Evolutionary conservation across 1,140 invertebrate species (phyloP), one percentile per base, ranked within the genome.

Genomic region (Theocolax elegans): DNA sequence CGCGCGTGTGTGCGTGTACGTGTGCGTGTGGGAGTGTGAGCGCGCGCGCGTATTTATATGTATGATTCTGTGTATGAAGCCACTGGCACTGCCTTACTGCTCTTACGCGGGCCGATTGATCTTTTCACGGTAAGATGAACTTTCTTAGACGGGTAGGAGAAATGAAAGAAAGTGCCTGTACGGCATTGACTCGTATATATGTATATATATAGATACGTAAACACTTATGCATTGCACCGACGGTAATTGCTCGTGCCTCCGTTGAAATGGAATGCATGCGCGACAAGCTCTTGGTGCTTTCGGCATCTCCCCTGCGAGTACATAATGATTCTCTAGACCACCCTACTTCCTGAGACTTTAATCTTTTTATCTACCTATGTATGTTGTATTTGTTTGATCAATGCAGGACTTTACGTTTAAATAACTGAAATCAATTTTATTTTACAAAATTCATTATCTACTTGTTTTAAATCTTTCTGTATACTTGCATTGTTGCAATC

Each of bases 51-150:
- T 35, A 35, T 35, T 6, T 35, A 35, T 35, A 35, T 35, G 10
- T 35, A 35, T 35, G 10, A 6, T 6, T 35, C 4, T 35, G 10
- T 35, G 10, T 35, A 19, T 19, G 44, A 4, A 15, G n/a, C n/a
- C n/a, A n/a, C n/a, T n/a, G n/a, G 15, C n/a, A 46, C 3, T 46
- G 44, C 44, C 44, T n/a, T n/a, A n/a, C n/a, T 15, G 44, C 4
- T 4, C 44, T 46, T 46, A 15, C 23, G 19, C 68, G 62, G 53
- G 3, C 29, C 44, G 51, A 71, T 65, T 71, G 68, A 71, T 71
- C 69, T 60, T n/a, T 42, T 64, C 29, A 19, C 51, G 44, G 40
- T 21, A 19, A 3, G 35, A 23, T 60, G 66, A 42, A 17, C 40
- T 48, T 58, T 21, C 35, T 48, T 21, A 35, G 31, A 10, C 4